Evolutionary conservation across 2,888 invertebrate species (phyloP), one percentile per base, ranked within the genome.

Genomic region (Hymenopus coronatus): DNA sequence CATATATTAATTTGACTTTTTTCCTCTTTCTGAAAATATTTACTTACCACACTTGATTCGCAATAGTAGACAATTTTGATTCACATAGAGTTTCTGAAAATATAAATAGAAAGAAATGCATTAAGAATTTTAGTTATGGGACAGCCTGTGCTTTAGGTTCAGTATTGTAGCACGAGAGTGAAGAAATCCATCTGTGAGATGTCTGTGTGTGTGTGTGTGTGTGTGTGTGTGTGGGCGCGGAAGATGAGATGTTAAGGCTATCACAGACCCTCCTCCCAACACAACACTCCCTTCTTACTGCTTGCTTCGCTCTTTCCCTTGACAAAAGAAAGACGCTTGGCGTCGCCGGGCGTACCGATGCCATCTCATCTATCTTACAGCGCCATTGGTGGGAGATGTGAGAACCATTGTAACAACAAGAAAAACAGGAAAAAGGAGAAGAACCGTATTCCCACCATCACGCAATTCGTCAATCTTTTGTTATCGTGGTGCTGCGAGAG

Each of bases 211-310:
- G 33, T 20, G 40, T 84, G 84, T 40, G 40, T 40, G 40, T 40
- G 40, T 40, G 40, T 70, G 54, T 54, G 85, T 82, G 87, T 12
- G 40, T 12, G 40, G 28, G 81, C 27, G 86, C 28, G 87, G 87
- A 87, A 87, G 87, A 87, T 87, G 87, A 87, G 87, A 87, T 82
- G 87, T 82, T 87, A 87, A 87, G 87, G 87, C 87, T 87, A 87
- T 87, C 87, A 82, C n/a, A 82, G 87, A 40, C 27, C 87, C 82
- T 87, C 87, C 87, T 70, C 54, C 54, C 54, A 70, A 85, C 85
- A 85, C 85, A 85, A 85, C 85, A 85, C 85, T 28, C 85, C 85
- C 85, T 85, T 54, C 85, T 85, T 54, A 85, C 85, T 27, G 70
- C 86, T 70, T 86, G 70, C 86, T 86, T 82, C 82, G 82, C 82